Base-by-base conservation (phyloP, 2,888 invertebrate species). In the Strigamia transsilvanica region DNA sequence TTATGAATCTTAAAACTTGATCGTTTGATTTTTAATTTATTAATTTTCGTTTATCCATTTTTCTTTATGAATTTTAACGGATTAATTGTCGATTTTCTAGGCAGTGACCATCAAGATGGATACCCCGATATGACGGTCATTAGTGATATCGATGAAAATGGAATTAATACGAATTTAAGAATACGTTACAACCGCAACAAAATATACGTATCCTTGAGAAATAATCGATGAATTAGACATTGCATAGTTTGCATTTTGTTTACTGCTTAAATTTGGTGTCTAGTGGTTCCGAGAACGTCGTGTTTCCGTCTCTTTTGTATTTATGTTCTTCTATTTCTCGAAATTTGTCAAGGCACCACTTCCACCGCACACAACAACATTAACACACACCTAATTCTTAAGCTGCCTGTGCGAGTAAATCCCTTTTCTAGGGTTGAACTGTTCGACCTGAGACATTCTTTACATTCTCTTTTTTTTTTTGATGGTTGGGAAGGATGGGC, bases 71-170 rank as follows among this genome's bases (percentile, higher is more conserved):
- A 13, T 46, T 46, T 46, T 56, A 56, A 56, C n/a, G 9, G 56
- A 56, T 56, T n/a, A 56, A 56, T 32, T 77, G 7, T 5, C 23
- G 27, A 2, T 80, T 42, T 80, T 46, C 5, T 83, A 86, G 86
- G 86, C 80, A 84, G 84, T 80, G 83, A 84, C 79, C 86, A 87
- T 41, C 92, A 93, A 87, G 91, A 92, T 88, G 96, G 96, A 85
- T 94, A 95, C 87, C 93, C 94, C 87, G 96, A 96, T 90, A 95
- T 96, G 96, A 96, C 95, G 83, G 90, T 94, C 87, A 94, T 96
- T 90, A 94, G 95, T 85, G 93, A 95, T 90, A 94, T 96, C 89
- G 94, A 96, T 85, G 96, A 96, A 89, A 91, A 91, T 85, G 94
- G 94, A 87, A 96, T 96, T 90, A 96, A 96, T 90, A 91, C 92